Evolutionary conservation across 2,888 invertebrate species (phyloP), one percentile per base, ranked within the genome.

Genomic region (Lycaena phlaeas): DNA sequence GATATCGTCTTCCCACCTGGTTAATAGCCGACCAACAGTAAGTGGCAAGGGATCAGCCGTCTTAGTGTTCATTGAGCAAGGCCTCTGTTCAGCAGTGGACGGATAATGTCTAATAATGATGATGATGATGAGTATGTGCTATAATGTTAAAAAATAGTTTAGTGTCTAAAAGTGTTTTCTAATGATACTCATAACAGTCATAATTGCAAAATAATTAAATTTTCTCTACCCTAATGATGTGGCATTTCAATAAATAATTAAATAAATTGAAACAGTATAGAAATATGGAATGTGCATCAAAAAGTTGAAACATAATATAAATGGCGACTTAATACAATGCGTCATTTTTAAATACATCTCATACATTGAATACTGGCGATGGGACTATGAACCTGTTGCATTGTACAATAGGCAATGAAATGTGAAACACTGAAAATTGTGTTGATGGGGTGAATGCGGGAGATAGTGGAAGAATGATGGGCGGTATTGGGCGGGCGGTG

Each of bases 401-500:
- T 10, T 14, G 15, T 9, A 25, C 14, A 26, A 6, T 1, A 2
- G 9, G 30, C 25, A 15, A 31, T 25, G 26, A 14, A 30, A 18
- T 10, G 22, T 9, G 11, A 4, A 11, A 12, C 11, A 11, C 7
- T 12, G 34, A 34, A 25, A 26, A 30, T 11, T 26, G 31, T 14
- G 25, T 15, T 26, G 26, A 15, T 12, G 25, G 18, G 30, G 25
- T 31, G 26, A 30, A 30, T 14, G 30, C 15, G 39, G 39, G 22
- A 11, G 25, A 30, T 30, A 30, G 30, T 39, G 31, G 26, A 26
- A 37, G 31, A 26, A 38, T 38, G 44, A 38, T 38, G 46, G 44
- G 54, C 54, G 52, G 57, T 54, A 50, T 54, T 63, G 68, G 68
- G 67, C 65, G 70, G 66, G 63, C 61, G 70, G 56, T 59, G 44